Percentiles rank a stretch among this genome's conserved stretches.
Evolutionary conservation across 2,888 invertebrate species (phyloP).

Genomic region (Sericinus montela): DNA sequence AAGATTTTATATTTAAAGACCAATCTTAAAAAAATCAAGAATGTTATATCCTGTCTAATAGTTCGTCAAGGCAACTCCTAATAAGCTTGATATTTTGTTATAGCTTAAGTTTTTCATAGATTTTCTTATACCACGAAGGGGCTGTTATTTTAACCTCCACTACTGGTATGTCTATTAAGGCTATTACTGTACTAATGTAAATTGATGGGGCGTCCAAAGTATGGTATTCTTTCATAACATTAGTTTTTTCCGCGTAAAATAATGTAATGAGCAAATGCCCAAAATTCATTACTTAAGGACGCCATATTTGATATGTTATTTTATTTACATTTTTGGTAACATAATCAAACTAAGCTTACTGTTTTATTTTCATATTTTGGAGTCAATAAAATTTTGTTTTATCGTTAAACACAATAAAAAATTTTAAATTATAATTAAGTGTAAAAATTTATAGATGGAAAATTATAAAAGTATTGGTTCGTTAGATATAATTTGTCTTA

Average conservation of each 20-base stretch:
- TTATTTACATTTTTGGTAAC: background rate
- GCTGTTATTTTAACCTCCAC: slow-evolving; percentile 36
- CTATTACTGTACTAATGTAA: slow-evolving; percentile 75
- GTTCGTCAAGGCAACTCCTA: slow-evolving; percentile 61
- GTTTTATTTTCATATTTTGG: no score
- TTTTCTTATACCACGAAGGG: slow-evolving; percentile 59
- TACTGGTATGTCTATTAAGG: slow-evolving; percentile 41
- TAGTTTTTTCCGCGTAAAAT: slow-evolving; percentile 75
- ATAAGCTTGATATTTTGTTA: slow-evolving; percentile 75
- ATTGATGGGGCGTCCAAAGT: slow-evolving; percentile 76
- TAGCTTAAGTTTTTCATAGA: slow-evolving; percentile 70
- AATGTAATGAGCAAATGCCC: slow-evolving; percentile 66
- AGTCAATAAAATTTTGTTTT: no score
- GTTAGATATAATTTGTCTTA: no score
- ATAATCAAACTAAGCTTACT: background rate
- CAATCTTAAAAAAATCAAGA: slow-evolving; percentile 42
- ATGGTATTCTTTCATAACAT: slow-evolving; percentile 71
- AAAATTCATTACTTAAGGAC: slow-evolving; percentile 70
- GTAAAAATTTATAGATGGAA: no score
- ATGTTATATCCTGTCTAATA: slow-evolving; percentile 24
- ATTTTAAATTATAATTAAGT: no score
- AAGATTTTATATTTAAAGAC: no score
- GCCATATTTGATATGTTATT: slow-evolving; percentile 26
- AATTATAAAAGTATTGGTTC: no score
- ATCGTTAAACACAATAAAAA: no score